Evolutionary conservation across 2,113 vertebrate species (phyloP), one percentile per base, ranked within the genome.

Genomic region (Menura novaehollandiae): DNA sequence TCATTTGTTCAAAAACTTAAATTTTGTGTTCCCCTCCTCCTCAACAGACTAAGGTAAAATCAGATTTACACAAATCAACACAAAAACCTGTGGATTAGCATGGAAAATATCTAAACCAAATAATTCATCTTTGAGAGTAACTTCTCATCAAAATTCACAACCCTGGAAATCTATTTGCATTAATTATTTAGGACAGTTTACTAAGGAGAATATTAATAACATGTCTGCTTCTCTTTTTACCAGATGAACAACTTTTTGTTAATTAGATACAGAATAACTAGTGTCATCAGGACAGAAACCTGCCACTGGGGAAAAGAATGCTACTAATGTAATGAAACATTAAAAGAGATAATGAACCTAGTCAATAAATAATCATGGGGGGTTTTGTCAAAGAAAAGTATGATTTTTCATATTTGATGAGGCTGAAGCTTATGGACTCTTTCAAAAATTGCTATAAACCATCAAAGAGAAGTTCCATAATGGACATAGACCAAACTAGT

Each of bases 131-230:
- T 78, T 90, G 79, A 93, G 59, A 96, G n/a, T 46, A 94, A 68
- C 60, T 86, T 93, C 88, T 93, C 85, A 94, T 94, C 43, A 96
- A 92, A 93, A 94, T 94, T 96, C 83, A 87, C 75, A 92, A 63
- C 52, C 35, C 56, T 92, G 41, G 37, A 91, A 81, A 39, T 84
- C 91, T 97, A 71, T 91, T 88, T 93, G 82, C 82, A 95, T 97
- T 93, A 94, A 96, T 96, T 90, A 97, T 97, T 96, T 89, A 93
- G 64, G 85, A 94, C 77, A 95, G 68, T 95, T 96, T 95, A 96
- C 90, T 86, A 96, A 84, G 80, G 76, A 95, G 85, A 96, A 94
- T 92, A 95, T 68, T 82, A 96, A 96, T 90, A 91, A 79, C 72
- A 59, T 60, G 64, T 41, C 85, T 84, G 62, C 58, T 89, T 59